A percentile compares a stretch with the other conserved stretches of the same genome.
phyloP scores from a whole-genome alignment of 2,113 vertebrate genomes.

The Varanus salvator region DNA sequence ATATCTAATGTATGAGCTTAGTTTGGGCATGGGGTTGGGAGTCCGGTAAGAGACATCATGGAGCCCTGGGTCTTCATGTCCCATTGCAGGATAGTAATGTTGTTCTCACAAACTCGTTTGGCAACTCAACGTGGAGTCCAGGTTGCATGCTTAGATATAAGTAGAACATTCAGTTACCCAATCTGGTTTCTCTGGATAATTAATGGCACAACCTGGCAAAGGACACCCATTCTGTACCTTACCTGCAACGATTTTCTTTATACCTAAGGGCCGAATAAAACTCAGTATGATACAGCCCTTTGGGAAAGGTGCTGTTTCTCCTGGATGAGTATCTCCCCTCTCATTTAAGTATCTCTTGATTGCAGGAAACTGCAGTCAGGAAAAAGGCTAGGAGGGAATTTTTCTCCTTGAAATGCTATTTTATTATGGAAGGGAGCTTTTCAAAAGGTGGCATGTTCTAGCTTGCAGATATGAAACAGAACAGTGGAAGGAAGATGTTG shows the following conservation, averaged over 20 bases:
- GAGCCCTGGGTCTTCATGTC: background rate
- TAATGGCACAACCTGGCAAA: background rate
- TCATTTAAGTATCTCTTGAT: background rate
- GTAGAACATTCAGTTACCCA: background rate
- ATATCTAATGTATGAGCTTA: too few species aligned
- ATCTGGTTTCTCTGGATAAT: background rate
- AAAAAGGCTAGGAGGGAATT: background rate
- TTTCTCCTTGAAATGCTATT: background rate
- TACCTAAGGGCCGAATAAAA: background rate
- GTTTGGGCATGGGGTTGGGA: too few species aligned
- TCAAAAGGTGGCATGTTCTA: background rate
- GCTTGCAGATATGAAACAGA: background rate
- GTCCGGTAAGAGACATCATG: too few species aligned
- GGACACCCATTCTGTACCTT: background rate
- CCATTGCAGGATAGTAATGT: background rate
- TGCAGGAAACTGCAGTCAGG: background rate
- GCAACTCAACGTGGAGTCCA: background rate
- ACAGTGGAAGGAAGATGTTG: background rate
- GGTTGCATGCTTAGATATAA: background rate
- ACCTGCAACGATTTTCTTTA: background rate
- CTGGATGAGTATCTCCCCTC: background rate
- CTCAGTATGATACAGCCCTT: background rate
- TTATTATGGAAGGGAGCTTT: background rate
- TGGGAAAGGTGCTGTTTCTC: background rate
- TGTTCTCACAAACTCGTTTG: background rate